These are phyloP conservation scores for Macrosoma leucophasiata DNA, from an alignment of 2,888 invertebrate species.

Conservation along the genomic window DNA sequence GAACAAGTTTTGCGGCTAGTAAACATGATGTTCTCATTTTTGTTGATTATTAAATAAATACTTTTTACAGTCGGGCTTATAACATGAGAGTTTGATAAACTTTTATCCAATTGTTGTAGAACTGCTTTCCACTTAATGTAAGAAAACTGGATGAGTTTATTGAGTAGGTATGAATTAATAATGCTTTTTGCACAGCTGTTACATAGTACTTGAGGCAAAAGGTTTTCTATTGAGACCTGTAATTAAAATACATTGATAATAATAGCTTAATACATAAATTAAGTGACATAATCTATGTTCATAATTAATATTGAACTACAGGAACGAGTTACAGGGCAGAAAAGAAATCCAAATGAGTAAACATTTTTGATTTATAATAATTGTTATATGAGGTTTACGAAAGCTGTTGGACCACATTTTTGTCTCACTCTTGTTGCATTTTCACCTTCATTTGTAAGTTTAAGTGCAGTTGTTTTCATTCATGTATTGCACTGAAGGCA, in stretches of 20 bases:
- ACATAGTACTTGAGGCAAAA: constrained; percentile 48
- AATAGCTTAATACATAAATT: neutral
- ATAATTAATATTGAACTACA: no score
- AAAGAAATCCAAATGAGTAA: no score
- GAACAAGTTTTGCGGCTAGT: constrained; percentile 37
- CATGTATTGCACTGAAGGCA: no score
- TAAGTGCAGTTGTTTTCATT: no score
- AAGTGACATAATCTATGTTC: no score
- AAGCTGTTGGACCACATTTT: no score
- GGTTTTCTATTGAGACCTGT: constrained; percentile 39
- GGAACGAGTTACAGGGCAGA: no score
- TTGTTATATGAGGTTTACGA: no score
- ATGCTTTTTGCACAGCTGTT: constrained; percentile 41
- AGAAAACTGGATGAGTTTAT: constrained; percentile 42
- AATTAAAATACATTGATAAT: constrained; percentile 23
- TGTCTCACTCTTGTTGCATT: no score
- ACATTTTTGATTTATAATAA: no score
- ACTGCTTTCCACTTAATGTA: constrained; percentile 39
- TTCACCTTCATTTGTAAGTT: no score
- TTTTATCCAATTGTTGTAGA: constrained; percentile 32
- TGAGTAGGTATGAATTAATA: constrained; percentile 45
- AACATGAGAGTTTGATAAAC: constrained; percentile 32
- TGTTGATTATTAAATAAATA: constrained; percentile 40
- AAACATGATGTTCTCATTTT: constrained; percentile 37
- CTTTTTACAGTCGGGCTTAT: constrained; percentile 34